A percentile compares a stretch with the other conserved stretches of the same genome.
Evolutionary conservation across 2,888 invertebrate species (phyloP).

Genomic region (Chymomyza procnemis): DNA sequence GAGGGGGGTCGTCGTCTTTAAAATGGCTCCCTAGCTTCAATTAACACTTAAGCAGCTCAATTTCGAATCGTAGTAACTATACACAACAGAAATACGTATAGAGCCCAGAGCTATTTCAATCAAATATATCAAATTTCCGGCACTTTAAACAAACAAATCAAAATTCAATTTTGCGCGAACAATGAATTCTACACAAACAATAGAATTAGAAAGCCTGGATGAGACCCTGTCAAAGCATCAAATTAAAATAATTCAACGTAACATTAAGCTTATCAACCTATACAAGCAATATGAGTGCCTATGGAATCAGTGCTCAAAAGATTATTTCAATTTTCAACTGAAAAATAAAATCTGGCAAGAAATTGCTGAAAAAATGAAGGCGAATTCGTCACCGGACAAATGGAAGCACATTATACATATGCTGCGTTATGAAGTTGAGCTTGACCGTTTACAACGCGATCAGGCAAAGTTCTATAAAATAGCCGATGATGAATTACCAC

Average conservation of each 20-base stretch:
- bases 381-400: constrained; percentile 11
- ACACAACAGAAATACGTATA: too few relatives aligned
- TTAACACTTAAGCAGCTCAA: too few relatives aligned
- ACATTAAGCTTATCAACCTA: constrained; percentile 44
- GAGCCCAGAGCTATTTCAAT: too few relatives aligned
- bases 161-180: too few relatives aligned
- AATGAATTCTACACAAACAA: constrained; percentile 11
- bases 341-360: constrained; percentile 41
- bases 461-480: constrained; percentile 26
- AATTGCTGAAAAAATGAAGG: constrained; percentile 46
- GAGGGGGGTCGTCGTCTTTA: too few relatives aligned
- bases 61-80: not conserved
- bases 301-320: constrained; percentile 48
- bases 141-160: too few relatives aligned
- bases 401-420: constrained; percentile 41
- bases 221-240: not conserved
- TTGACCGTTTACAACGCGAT: constrained; percentile 31
- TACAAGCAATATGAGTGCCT: constrained; percentile 47
- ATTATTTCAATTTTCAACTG: constrained; percentile 44
- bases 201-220: not conserved
- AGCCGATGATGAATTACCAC: not conserved
- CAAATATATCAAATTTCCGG: too few relatives aligned
- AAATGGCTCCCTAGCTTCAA: too few relatives aligned
- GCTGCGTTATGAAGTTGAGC: constrained; percentile 45
- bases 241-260: not conserved